Evolutionary conservation across 2,797 vertebrate genomes (phyloP), one percentile per base, ranked within the genome.

Genomic region (Thunnus albacares): DNA sequence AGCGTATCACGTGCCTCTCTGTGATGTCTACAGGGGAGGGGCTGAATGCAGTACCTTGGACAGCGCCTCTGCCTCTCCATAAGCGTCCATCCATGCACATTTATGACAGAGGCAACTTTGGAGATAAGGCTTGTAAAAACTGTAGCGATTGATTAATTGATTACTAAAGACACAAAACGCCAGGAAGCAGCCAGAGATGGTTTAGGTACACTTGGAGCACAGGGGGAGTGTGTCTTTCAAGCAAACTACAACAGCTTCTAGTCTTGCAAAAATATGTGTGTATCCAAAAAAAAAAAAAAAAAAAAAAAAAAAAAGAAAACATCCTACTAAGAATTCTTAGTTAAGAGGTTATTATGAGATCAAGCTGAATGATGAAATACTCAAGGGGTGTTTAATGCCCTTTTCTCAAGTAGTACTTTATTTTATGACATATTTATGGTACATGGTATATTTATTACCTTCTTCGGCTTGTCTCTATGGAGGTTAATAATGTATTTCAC

Each of bases 11-110:
- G 94, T 95, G 95, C 85, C 89, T 85, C 83, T 67, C 86, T 63
- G 82, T 91, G 90, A 89, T 87, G 93, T 94, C 93, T 94, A 63
- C 85, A 83, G 83, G 92, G 93, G 94, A 93, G 95, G 94, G 91
- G 94, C 92, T 77, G 92, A 71, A 92, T 92, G 95, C 95, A 92
- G 94, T 60, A 86, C 89, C 90, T 91, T 87, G 89, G 89, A 93
- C 89, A 94, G 92, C 92, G 90, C 86, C 92, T 88, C 85, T 64
- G 90, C 80, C 69, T 85, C 69, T 85, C 76, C 83, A 82, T 49
- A 3, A 64, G 80, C 92, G 79, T 87, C 83, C 72, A 55, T 89
- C 81, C 73, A 52, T 77, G 68, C 73, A 77, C 79, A 75, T 82
- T 77, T 62, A 83, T 68, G 77, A 79, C 70, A 58, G 3, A 38